Base-by-base conservation (phyloP, 2,113 vertebrate species). In the Scomber scombrus region DNA sequence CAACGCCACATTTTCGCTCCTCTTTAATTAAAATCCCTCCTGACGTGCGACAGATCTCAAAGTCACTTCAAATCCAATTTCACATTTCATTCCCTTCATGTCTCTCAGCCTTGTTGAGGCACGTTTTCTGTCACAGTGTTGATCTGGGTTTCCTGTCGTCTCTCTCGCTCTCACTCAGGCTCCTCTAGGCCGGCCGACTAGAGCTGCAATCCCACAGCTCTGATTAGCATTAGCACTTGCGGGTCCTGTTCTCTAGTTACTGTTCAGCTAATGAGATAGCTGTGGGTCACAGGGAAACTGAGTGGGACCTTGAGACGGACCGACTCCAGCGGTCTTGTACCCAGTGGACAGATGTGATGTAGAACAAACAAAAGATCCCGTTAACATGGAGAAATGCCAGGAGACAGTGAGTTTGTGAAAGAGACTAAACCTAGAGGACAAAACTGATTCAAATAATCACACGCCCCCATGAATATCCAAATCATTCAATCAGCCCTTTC, bases 161-260 rank as follows among this genome's bases (percentile, higher is more conserved):
- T 81, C 79, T 40, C 34, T 26, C 2, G 23, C 23, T 26, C 23
- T 26, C 23, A 2, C 23, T 21, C 66, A 56, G 82, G 75, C 54
- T 69, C 79, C 77, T 86, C 74, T 78, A 43, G 71, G 71, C 78
- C 56, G 21, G 63, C 77, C 23, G 3, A 3, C 23, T 26, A 26
- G 49, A 75, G 75, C 75, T 71, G 70, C 76, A 57, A 47, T 85
- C 82, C 87, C 85, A 77, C 68, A 67, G 85, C 78, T 88, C 87
- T 81, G 84, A 88, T 88, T 89, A 86, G 71, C 83, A 87, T 91
- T 58, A 75, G 55, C 75, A 74, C 86, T 75, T 62, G 49, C n/a
- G 18, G 82, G 76, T 57, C 31, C 61, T 71, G 50, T 70, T 64
- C 80, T 83, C 71, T 58, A 21, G 66, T 65, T 60, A 67, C 78